Evolutionary conservation across 1,140 invertebrate species (phyloP), one percentile per base, ranked within the genome.

Genomic region (Ephestia elutella): DNA sequence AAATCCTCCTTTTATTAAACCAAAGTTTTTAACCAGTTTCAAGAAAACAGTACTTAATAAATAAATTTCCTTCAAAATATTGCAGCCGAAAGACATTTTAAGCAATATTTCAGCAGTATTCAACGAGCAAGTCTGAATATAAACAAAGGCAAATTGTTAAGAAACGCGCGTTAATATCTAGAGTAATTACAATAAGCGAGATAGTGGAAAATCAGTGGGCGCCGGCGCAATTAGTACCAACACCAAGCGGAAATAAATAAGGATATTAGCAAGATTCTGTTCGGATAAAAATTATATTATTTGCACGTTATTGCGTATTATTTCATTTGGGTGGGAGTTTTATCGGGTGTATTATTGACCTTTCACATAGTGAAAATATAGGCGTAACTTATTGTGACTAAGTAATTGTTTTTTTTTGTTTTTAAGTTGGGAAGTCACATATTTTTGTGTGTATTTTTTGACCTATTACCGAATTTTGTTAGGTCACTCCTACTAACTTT

Each of bases 231-330:
- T 87, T 87, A 87, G 78, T 70, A 68, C 76, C 72, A 84, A 83
- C 80, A 80, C 80, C 81, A 77, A 74, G 66, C 77, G 78, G 84
- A 86, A 82, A 87, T 87, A 87, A 87, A 87, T 86, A 86, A 86
- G 75, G 81, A 86, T 87, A 86, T 87, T 86, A 80, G 70, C 66
- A 64, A 65, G 70, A 74, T 75, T 66, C 67, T 62, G 70, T 58
- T 64, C 63, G 66, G 71, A 78, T 78, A 81, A 84, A 82, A 86
- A 82, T 75, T 77, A 76, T 77, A 80, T 80, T 75, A 77, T 73
- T 71, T 44, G 2, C 13, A 44, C 38, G 38, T 44, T 44, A 44
- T 44, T 44, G 13, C 38, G 60, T 71, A 70, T 67, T 56, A 44
- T 44, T 44, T 44, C 15, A 44, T 44, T 44, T 15, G 15, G 38